A percentile compares a stretch with the other conserved stretches of the same genome.
Evolutionary conservation across 2,797 vertebrate species (phyloP).

Genomic region (Acropternis orthonyx): DNA sequence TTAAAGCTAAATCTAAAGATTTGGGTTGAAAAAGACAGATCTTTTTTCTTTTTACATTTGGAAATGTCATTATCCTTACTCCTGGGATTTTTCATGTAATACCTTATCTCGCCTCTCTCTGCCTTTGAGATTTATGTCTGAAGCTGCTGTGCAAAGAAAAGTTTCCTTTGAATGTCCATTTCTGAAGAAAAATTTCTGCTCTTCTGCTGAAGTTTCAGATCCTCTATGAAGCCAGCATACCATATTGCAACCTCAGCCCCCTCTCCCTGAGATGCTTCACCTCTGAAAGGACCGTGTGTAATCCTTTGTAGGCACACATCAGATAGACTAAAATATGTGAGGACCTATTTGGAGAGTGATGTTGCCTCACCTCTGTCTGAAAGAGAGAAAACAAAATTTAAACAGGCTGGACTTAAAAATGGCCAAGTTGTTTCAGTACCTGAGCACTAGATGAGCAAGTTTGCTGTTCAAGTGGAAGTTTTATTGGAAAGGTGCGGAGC

Average conservation of each 20-base stretch:
- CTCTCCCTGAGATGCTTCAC: fast-evolving
- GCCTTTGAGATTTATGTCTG: background rate
- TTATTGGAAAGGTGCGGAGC: background rate
- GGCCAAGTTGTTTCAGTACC: background rate
- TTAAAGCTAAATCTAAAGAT: background rate
- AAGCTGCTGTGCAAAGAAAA: background rate
- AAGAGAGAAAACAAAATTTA: background rate
- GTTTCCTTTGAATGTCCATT: background rate
- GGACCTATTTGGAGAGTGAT: background rate
- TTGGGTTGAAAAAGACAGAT: background rate
- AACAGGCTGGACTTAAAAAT: background rate
- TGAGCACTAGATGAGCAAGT: background rate
- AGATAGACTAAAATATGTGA: background rate
- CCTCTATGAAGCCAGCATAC: background rate
- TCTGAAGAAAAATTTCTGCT: background rate
- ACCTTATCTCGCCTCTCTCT: background rate
- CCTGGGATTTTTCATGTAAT: background rate
- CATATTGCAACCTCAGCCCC: background rate
- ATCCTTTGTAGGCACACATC: background rate
- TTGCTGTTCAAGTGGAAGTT: background rate
- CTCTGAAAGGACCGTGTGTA: fast-evolving
- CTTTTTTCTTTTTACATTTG: background rate
- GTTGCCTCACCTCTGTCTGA: background rate
- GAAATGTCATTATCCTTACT: background rate
- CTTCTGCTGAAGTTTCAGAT: background rate